These are phyloP conservation scores for Artemia franciscana DNA, from an alignment of 1,140 invertebrate genomes.

Conservation along the genomic window DNA sequence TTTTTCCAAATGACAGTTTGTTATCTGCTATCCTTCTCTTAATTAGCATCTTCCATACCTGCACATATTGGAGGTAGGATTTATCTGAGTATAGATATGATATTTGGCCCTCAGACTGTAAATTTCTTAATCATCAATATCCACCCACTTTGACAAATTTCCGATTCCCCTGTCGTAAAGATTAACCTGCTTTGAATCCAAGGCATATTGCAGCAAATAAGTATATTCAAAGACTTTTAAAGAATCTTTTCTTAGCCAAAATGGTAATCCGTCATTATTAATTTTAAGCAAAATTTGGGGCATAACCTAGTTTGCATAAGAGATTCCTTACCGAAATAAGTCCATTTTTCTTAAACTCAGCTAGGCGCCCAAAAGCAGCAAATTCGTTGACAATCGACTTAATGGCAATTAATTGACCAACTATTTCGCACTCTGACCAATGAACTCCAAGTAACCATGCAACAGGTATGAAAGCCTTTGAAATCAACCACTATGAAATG, in stretches of 20 bases:
- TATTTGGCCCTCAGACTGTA: too few species aligned
- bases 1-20: too few species aligned
- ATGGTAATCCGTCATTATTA: slow-evolving; percentile 6
- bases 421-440: slow-evolving; percentile 44
- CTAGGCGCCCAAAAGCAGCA: slow-evolving; percentile 55
- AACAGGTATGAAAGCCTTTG: slow-evolving; percentile 64
- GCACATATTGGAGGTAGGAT: too few species aligned
- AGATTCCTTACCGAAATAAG: slow-evolving; percentile 31
- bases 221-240: too few species aligned
- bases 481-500: slow-evolving; percentile 41
- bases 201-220: too few species aligned
- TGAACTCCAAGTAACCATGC: slow-evolving; percentile 57
- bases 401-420: slow-evolving; percentile 56
- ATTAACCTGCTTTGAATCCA: too few species aligned
- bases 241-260: not conserved
- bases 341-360: slow-evolving; percentile 29
- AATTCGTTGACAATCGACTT: slow-evolving; percentile 84
- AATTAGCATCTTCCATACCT: too few species aligned
- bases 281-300: slow-evolving; percentile 1
- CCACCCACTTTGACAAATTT: too few species aligned
- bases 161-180: too few species aligned
- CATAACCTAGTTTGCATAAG: slow-evolving; percentile 5
- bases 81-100: too few species aligned
- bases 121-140: too few species aligned
- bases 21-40: too few species aligned